A percentile compares a stretch with the other conserved stretches of the same genome.
Evolutionary conservation across 2,888 invertebrate genomes (phyloP).

Genomic region (Synergus laeviventris): DNA sequence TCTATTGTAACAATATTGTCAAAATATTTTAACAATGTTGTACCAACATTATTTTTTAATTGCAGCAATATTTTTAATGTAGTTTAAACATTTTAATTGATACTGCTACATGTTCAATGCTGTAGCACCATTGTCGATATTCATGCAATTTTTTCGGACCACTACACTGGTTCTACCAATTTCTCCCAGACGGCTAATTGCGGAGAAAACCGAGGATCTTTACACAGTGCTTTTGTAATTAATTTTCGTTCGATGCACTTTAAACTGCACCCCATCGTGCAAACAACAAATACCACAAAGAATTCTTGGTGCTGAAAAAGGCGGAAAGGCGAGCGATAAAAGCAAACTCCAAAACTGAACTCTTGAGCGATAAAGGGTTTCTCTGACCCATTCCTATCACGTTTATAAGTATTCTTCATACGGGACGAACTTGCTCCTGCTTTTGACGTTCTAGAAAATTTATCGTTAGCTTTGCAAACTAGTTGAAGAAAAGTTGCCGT

Average conservation of each 20-base stretch:
- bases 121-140: no score
- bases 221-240: no score
- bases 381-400: neutral
- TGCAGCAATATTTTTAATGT: no score
- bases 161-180: no score
- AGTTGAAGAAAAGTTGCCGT: conserved; percentile 17
- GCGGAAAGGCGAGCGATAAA: conserved; percentile 4
- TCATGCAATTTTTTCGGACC: no score
- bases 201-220: no score
- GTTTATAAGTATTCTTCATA: conserved; percentile 31
- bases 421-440: conserved; percentile 18
- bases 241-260: neutral
- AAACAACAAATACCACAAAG: neutral
- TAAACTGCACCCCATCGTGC: neutral
- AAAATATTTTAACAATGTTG: no score
- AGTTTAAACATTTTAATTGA: no score
- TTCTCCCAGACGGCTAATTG: no score
- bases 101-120: no score
- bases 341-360: neutral
- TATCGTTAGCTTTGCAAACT: conserved; percentile 32
- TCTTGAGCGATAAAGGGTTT: conserved; percentile 8
- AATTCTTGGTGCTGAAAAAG: neutral
- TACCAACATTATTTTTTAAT: no score
- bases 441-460: conserved; percentile 29
- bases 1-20: no score